phyloP scores from a whole-genome alignment of 2,113 vertebrate genomes.

The Chinchilla lanigera region DNA sequence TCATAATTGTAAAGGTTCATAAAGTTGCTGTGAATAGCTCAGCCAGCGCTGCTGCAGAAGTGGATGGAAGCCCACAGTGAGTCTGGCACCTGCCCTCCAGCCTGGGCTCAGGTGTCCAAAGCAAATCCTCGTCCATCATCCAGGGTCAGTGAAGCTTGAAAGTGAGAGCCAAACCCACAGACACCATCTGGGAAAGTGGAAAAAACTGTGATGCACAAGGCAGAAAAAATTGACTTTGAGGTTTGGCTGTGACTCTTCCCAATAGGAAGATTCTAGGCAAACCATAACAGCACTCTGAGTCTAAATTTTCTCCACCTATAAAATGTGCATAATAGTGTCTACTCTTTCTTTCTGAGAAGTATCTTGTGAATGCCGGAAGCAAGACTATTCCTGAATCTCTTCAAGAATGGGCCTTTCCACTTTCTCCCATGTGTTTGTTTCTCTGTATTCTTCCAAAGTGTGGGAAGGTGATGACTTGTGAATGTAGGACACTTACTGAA shows the following conservation, averaged over 20 bases:
- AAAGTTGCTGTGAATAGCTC: neutral
- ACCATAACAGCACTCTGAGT: neutral
- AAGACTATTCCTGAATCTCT: neutral
- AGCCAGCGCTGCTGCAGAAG: neutral
- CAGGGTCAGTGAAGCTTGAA: constrained; percentile 70
- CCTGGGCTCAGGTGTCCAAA: constrained; percentile 43
- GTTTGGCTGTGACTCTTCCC: neutral
- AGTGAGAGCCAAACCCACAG: constrained; percentile 52
- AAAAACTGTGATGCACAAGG: constrained; percentile 31
- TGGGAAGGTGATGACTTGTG: neutral
- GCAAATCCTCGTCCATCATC: constrained; percentile 42
- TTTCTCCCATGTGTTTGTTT: neutral
- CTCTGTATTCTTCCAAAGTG: neutral
- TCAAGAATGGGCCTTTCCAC: neutral
- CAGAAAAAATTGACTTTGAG: constrained; percentile 26
- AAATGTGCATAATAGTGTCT: neutral
- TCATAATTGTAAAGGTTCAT: neutral
- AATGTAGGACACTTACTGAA: neutral
- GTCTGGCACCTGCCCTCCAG: neutral
- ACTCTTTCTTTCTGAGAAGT: neutral
- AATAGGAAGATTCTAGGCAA: neutral
- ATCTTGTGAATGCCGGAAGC: neutral
- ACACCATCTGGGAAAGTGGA: constrained; percentile 55
- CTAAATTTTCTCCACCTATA: constrained; percentile 3
- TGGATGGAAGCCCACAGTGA: neutral